A percentile compares a stretch with the other conserved stretches of the same genome.
Evolutionary conservation across 2,797 vertebrate genomes (phyloP).

Genomic region (Sciurus carolinensis): DNA sequence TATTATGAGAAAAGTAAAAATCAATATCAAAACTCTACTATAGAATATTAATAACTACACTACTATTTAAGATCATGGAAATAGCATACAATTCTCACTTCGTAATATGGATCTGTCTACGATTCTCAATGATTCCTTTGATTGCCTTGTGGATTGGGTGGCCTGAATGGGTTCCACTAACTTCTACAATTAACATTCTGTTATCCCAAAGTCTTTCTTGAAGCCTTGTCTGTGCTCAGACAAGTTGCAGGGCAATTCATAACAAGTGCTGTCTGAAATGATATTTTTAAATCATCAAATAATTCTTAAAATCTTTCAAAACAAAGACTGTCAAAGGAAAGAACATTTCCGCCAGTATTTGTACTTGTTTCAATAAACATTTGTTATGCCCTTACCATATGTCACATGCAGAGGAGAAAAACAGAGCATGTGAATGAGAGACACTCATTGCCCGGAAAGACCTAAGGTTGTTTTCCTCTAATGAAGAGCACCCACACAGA

Average conservation of each 20-base stretch:
- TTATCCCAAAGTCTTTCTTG: background rate
- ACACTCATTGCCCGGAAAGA: background rate
- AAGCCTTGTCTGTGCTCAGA: background rate
- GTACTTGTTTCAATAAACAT: background rate
- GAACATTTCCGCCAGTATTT: no score
- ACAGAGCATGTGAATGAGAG: background rate
- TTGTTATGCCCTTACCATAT: background rate
- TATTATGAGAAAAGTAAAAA: slow-evolving; percentile 25
- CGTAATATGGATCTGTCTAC: no score
- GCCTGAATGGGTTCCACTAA: no score
- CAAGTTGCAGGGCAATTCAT: background rate
- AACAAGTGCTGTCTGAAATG: background rate
- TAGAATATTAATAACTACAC: background rate
- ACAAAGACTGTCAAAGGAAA: background rate
- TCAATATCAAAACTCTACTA: background rate
- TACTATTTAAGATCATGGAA: background rate
- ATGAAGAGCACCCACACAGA: background rate
- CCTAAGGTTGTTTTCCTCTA: background rate
- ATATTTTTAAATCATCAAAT: background rate
- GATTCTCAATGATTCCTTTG: background rate
- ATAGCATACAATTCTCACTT: background rate
- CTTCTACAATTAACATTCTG: background rate
- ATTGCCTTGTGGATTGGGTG: fast-evolving
- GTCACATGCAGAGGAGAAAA: no score
- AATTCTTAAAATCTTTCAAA: background rate